Evolutionary conservation across 2,797 vertebrate genomes (phyloP).

Genomic region (Alcedo atthis): DNA sequence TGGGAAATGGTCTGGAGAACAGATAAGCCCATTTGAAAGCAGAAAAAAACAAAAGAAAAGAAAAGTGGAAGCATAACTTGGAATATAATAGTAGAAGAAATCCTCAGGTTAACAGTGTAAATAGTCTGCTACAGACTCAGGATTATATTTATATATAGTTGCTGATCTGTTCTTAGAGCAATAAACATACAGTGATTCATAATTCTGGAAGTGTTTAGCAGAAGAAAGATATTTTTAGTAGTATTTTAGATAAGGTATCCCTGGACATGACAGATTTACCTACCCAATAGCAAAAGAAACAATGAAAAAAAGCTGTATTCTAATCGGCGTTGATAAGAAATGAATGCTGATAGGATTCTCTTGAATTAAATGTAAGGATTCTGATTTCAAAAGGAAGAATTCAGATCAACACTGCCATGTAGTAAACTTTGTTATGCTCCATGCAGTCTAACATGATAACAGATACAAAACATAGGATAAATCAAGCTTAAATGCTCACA

Average conservation of each 20-base stretch:
- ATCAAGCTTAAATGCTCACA: background rate
- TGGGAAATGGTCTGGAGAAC: background rate
- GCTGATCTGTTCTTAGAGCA: background rate
- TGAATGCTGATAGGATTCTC: background rate
- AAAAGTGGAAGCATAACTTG: background rate
- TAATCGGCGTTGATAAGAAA: background rate
- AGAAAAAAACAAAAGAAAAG: accelerated
- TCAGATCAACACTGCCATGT: background rate
- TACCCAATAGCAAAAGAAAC: background rate
- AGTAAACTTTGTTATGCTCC: background rate
- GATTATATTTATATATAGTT: background rate
- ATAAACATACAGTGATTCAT: background rate
- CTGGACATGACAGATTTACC: background rate
- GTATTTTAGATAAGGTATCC: background rate
- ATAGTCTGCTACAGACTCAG: background rate
- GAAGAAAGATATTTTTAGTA: background rate
- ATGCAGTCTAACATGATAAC: background rate
- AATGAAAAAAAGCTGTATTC: background rate
- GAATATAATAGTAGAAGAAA: background rate
- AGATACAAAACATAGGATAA: background rate
- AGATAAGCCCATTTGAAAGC: background rate
- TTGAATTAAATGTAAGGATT: background rate
- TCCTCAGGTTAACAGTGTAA: background rate
- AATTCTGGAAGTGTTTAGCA: background rate
- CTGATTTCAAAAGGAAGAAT: background rate